phyloP scores from a whole-genome alignment of 2,113 vertebrate genomes.

The Cricetomys ansorgei region DNA sequence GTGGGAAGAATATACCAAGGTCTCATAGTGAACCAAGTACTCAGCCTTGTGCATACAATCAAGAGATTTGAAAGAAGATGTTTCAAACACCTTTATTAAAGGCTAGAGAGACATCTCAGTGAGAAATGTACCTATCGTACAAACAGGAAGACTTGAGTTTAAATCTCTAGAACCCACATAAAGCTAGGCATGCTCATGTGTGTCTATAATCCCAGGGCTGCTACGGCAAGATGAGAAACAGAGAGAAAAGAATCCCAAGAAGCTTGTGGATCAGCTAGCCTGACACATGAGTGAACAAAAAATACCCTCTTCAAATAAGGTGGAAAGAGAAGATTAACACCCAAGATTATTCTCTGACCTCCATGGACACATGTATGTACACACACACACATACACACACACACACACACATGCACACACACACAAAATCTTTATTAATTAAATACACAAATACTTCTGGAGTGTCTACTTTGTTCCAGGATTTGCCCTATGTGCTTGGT shows the following conservation, averaged over 20 bases:
- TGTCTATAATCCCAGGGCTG: background rate
- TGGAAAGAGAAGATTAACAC: too few relatives aligned
- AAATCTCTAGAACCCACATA: background rate
- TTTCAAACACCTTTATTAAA: background rate
- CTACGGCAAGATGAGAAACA: background rate
- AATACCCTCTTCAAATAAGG: background rate
- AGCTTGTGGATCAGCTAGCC: background rate
- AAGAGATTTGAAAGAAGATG: constrained; percentile 22
- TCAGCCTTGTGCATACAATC: background rate
- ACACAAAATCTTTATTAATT: background rate
- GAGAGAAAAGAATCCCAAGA: background rate
- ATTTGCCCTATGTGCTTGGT: background rate
- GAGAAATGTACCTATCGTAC: background rate
- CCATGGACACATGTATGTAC: background rate
- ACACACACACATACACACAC: too few relatives aligned
- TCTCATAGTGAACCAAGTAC: constrained; percentile 16
- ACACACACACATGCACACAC: background rate
- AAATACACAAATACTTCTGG: constrained; percentile 47
- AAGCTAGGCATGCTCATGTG: background rate
- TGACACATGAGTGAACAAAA: background rate
- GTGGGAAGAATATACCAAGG: constrained; percentile 28
- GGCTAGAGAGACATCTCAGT: background rate
- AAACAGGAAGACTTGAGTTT: background rate
- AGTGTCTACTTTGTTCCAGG: background rate
- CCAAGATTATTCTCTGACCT: background rate